Evolutionary conservation across 2,888 invertebrate genomes (phyloP).

Genomic region (Cecidostiba fungosa): DNA sequence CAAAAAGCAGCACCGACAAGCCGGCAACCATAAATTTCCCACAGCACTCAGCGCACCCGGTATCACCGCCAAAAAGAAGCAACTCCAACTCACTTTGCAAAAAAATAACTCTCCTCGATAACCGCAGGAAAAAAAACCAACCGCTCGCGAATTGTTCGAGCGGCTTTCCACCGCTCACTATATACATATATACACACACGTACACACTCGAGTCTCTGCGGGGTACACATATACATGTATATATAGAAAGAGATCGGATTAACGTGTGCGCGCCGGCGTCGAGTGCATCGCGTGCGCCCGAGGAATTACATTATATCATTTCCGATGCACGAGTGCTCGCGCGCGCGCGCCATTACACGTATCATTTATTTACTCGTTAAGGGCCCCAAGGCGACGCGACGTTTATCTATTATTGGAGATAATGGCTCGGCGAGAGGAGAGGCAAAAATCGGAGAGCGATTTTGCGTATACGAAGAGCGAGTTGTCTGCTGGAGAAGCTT

Average conservation of each 20-base stretch:
- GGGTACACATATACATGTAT: not conserved
- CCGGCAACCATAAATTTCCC: not conserved
- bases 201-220: not conserved
- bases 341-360: slow-evolving; percentile 49
- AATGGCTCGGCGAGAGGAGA: slow-evolving; percentile 20
- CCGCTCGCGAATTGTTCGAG: not conserved
- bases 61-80: not conserved
- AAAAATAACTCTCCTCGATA: not conserved
- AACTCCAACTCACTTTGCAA: not conserved
- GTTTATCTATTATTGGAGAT: slow-evolving; percentile 56
- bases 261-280: slow-evolving; percentile 25
- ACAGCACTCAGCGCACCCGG: not conserved
- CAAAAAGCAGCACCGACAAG: not conserved
- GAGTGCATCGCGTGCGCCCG: slow-evolving; percentile 47
- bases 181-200: too few relatives aligned
- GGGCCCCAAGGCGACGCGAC: slow-evolving; percentile 17
- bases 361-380: slow-evolving; percentile 60
- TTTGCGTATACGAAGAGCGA: not conserved
- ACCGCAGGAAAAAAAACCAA: not conserved
- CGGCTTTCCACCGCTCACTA: not conserved
- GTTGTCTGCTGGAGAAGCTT: not conserved
- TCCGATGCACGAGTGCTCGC: slow-evolving; percentile 37
- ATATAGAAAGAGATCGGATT: slow-evolving; percentile 22
- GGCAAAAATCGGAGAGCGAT: not conserved
- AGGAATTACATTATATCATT: slow-evolving; percentile 62